phyloP scores from a whole-genome alignment of 2,888 invertebrate species.

The Pycnomerus fuliginosus region DNA sequence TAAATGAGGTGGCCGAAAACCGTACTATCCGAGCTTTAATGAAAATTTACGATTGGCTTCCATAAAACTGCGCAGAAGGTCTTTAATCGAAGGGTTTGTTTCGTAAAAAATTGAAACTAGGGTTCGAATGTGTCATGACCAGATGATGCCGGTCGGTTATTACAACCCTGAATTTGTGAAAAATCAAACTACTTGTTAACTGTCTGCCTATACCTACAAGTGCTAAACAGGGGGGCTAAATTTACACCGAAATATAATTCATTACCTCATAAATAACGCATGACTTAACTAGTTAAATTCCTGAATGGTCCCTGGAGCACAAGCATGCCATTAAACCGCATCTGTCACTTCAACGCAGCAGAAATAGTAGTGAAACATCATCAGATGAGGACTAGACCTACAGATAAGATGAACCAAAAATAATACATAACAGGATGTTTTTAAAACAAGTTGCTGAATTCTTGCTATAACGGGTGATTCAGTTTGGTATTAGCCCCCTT shows the following conservation, averaged over 20 bases:
- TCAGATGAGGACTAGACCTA: no score
- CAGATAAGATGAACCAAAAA: no score
- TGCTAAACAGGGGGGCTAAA: conserved; percentile 20
- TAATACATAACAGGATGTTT: no score
- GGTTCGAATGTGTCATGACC: conserved; percentile 6
- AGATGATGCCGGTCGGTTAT: conserved; percentile 5
- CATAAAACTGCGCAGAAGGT: no score
- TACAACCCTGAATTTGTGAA: not conserved
- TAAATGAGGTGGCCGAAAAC: conserved; percentile 11
- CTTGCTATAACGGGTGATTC: no score
- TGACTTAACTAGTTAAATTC: conserved; percentile 37
- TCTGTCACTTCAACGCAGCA: conserved; percentile 36
- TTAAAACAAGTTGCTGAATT: no score
- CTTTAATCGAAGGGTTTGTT: no score
- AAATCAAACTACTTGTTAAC: no score
- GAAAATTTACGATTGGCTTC: no score
- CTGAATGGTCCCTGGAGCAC: conserved; percentile 30
- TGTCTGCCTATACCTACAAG: conserved; percentile 13
- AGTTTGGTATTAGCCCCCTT: no score
- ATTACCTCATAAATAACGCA: conserved; percentile 37
- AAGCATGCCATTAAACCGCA: conserved; percentile 33
- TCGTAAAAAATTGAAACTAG: not conserved
- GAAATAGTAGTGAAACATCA: no score
- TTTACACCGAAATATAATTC: conserved; percentile 36
- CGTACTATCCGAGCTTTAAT: conserved; percentile 7